Evolutionary conservation across 2,888 invertebrate genomes (phyloP).

Genomic region (Leptopilina syphax): DNA sequence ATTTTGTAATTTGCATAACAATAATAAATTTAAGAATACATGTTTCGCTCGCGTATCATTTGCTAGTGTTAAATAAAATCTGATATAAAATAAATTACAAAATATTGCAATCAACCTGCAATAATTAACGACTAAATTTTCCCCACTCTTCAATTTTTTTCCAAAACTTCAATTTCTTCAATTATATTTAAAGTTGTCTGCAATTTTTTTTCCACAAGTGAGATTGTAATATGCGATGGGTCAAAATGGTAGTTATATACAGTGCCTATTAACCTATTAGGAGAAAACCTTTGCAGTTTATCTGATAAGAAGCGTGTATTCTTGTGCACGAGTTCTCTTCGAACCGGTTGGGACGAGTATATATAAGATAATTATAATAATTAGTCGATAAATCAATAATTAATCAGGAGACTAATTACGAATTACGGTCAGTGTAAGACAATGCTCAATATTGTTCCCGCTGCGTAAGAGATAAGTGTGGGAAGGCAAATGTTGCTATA

Average conservation of each 20-base stretch:
- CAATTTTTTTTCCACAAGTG: no score
- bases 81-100: no score
- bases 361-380: constrained; percentile 69
- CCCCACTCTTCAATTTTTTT: no score
- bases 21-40: no score
- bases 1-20: no score
- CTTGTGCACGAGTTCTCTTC: constrained; percentile 30
- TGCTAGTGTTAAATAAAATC: no score
- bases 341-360: constrained; percentile 17
- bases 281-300: constrained; percentile 33
- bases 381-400: constrained; percentile 74
- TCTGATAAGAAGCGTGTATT: constrained; percentile 23
- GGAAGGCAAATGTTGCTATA: constrained; percentile 66
- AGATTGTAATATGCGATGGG: constrained; percentile 5
- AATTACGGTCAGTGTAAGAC: constrained; percentile 69
- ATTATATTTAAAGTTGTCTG: no score
- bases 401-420: constrained; percentile 73
- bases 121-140: no score
- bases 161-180: no score
- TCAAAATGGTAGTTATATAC: constrained; percentile 13
- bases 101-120: no score
- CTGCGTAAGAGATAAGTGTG: constrained; percentile 66
- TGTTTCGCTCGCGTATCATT: no score
- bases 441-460: constrained; percentile 69
- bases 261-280: constrained; percentile 40